These are phyloP conservation scores for Nemopilema nomurai DNA, from an alignment of 30 jellyfish, hydroid and myxozoan genomes.

Conservation along the genomic window DNA sequence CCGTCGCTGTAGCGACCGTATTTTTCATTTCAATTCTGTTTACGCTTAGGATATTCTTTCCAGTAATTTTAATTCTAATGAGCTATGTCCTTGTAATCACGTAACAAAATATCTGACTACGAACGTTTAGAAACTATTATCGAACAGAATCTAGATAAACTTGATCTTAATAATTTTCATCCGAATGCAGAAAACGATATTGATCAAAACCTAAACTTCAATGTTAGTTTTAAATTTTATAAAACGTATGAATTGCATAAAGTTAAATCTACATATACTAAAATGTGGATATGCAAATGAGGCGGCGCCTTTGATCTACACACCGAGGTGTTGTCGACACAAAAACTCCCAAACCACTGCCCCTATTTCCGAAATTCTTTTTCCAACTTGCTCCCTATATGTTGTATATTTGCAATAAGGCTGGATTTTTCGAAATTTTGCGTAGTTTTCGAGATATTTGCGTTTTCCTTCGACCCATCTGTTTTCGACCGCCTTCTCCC, in stretches of 20 bases:
- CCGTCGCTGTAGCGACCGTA: slow-evolving; percentile 4
- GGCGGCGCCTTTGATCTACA: no score
- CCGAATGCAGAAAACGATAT: slow-evolving; percentile 26
- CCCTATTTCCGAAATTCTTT: no score
- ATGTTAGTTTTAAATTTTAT: slow-evolving; percentile 14
- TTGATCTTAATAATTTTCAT: slow-evolving; percentile 22
- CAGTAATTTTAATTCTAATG: slow-evolving; percentile 30
- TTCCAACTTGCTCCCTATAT: no score
- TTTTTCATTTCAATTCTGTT: slow-evolving; percentile 39
- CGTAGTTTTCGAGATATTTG: no score
- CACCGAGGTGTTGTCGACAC: no score
- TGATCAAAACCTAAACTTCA: slow-evolving; percentile 23
- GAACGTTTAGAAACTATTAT: slow-evolving; percentile 23
- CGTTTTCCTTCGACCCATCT: no score
- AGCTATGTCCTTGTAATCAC: slow-evolving; percentile 27
- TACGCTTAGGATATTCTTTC: slow-evolving; percentile 24
- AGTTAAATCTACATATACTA: no score
- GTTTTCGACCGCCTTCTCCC: no score
- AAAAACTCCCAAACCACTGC: no score
- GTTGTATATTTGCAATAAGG: no score
- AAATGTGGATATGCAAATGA: no score
- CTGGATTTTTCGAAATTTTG: no score
- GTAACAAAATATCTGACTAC: slow-evolving; percentile 3
- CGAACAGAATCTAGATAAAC: slow-evolving; percentile 24
- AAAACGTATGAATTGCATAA: slow-evolving; percentile 17